A percentile compares a stretch with the other conserved stretches of the same genome.
phyloP scores from a whole-genome alignment of 2,113 vertebrate species.

The Fulmarus glacialis region DNA sequence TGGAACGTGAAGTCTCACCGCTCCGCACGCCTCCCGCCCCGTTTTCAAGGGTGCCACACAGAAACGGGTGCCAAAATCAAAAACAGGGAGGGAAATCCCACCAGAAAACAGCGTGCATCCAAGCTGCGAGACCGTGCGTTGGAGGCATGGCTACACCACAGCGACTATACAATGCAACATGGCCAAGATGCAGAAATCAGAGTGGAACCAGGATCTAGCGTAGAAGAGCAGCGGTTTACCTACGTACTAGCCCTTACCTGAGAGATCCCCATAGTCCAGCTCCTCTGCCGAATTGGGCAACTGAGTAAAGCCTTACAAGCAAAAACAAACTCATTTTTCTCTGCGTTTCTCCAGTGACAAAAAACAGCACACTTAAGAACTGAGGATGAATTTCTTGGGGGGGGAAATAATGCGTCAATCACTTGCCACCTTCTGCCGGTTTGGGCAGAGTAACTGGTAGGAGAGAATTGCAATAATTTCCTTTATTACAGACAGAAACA shows the following conservation, averaged over 20 bases:
- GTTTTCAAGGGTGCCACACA: not conserved
- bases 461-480: constrained; percentile 46
- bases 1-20: accelerated
- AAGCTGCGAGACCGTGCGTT: not conserved
- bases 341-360: constrained; percentile 75
- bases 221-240: constrained; percentile 68
- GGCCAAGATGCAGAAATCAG: constrained; percentile 41
- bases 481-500: constrained; percentile 51
- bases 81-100: not conserved
- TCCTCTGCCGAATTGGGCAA: constrained; percentile 86
- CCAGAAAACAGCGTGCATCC: not conserved
- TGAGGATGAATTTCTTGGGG: constrained; percentile 61
- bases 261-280: constrained; percentile 83
- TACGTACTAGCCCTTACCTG: constrained; percentile 82
- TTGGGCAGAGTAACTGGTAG: constrained; percentile 32
- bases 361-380: constrained; percentile 81
- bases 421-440: constrained; percentile 48
- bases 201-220: constrained; percentile 35
- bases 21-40: not conserved
- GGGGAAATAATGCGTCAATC: constrained; percentile 43
- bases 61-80: not conserved
- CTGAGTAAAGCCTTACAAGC: constrained; percentile 86
- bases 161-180: constrained; percentile 26
- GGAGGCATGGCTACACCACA: not conserved
- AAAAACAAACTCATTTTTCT: constrained; percentile 83